Percentiles rank a stretch among this genome's conserved stretches.
Evolutionary conservation across 92 coral and sea anemone genomes (phyloP).

Genomic region (Paramuricea clavata): DNA sequence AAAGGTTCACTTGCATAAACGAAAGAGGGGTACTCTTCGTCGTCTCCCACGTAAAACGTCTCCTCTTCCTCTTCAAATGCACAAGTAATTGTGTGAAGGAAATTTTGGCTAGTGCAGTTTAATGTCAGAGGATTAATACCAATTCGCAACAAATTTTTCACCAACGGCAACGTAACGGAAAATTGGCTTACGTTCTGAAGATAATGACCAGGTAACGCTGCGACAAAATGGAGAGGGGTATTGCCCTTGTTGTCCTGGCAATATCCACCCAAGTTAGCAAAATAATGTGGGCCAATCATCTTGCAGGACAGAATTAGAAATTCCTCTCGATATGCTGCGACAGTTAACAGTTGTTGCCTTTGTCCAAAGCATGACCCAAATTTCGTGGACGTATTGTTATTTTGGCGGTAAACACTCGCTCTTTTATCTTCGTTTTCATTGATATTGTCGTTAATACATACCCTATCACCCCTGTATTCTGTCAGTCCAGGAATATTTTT

Average conservation of each 20-base stretch:
- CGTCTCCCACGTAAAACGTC: too few species aligned
- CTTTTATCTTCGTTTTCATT: not conserved
- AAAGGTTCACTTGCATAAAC: too few species aligned
- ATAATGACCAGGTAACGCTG: conserved; percentile 60
- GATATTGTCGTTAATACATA: too few species aligned
- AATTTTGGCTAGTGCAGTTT: conserved; percentile 33
- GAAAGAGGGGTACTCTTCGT: too few species aligned
- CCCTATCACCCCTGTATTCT: not conserved
- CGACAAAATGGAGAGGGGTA: conserved; percentile 55
- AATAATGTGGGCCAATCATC: not conserved
- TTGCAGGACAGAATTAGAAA: not conserved
- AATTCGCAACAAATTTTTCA: conserved; percentile 18
- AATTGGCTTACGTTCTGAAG: not conserved
- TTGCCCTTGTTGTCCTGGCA: not conserved
- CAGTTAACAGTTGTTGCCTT: too few species aligned
- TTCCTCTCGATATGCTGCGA: not conserved
- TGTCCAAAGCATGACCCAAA: not conserved
- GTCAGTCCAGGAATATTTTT: not conserved
- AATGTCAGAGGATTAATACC: conserved; percentile 37
- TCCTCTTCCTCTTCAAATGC: not conserved
- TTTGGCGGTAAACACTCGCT: not conserved
- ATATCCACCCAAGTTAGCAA: not conserved
- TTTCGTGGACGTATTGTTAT: too few species aligned
- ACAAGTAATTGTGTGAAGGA: conserved; percentile 56
- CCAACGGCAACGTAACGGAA: not conserved